Evolutionary conservation across 1,140 invertebrate genomes (phyloP), one percentile per base, ranked within the genome.

Genomic region (Heterodera schachtii): DNA sequence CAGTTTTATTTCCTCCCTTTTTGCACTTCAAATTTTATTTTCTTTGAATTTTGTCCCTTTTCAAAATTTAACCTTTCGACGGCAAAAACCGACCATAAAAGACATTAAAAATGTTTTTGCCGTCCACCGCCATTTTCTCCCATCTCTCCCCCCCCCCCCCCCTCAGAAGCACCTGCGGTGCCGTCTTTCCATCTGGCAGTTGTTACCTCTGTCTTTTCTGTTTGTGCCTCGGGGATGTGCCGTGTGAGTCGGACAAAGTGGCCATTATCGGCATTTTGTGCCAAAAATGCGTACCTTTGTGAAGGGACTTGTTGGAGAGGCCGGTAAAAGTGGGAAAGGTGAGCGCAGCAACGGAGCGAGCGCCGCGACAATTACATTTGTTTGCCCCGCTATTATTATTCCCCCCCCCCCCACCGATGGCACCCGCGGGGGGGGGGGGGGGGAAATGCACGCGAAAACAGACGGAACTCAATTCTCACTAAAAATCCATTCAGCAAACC

Each of bases 211-310:
- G 31, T 31, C 31, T 64, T 64, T 64, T 64, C 57, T 19, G 57
- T 64, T 64, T 64, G 57, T 19, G 57, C 3, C 57, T 64, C 57
- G 57, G 57, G 57, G 57, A 64, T 64, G 57, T 64, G 57, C 57
- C 57, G 57, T 64, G 57, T 64, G 57, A 64, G 57, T 64, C 19
- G 57, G 57, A 64, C 57, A 64, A 52, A 64, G 57, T 64, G 57
- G 57, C 57, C 57, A 64, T 64, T 64, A 64, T 64, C 57, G 57
- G 57, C 16, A 64, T 64, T 64, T 64, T 64, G 16, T 64, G 57
- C 57, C 57, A 64, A 64, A 64, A 64, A 64, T 64, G 57, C 16
- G 11, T 64, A 64, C 57, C 57, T 64, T 64, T 19, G 57, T 31
- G 31, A 31, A 5, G 57, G 57, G 57, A 64, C 19, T 1, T 64